Evolutionary conservation across 2,888 invertebrate species (phyloP).

Genomic region (Alcis repandata): DNA sequence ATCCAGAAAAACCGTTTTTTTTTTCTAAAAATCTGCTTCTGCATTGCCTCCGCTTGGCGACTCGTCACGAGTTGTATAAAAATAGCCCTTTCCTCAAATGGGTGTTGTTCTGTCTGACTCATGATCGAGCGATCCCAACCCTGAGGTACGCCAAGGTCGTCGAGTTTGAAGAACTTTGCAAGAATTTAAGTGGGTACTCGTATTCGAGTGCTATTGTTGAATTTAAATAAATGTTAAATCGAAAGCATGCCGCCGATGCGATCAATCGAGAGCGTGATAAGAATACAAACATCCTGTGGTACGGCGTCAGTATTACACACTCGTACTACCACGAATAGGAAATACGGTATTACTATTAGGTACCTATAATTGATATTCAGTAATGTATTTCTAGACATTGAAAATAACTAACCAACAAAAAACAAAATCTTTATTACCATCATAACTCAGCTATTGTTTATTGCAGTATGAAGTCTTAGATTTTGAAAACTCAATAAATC

Average conservation of each 20-base stretch:
- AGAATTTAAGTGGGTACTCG: too few relatives aligned
- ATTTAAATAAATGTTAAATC: conserved; percentile 54
- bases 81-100: too few relatives aligned
- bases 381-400: neutral
- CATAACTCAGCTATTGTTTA: too few relatives aligned
- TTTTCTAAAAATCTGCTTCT: too few relatives aligned
- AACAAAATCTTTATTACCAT: too few relatives aligned
- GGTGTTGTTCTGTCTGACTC: conserved; percentile 7
- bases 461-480: too few relatives aligned
- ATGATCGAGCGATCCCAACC: neutral
- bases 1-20: too few relatives aligned
- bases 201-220: conserved; percentile 45
- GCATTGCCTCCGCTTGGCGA: too few relatives aligned
- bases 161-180: conserved; percentile 51
- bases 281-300: conserved; percentile 39
- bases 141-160: conserved; percentile 54
- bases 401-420: too few relatives aligned
- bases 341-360: neutral
- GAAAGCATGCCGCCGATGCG: conserved; percentile 43
- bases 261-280: conserved; percentile 47
- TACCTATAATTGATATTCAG: neutral
- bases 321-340: neutral
- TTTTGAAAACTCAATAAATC: too few relatives aligned
- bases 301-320: conserved; percentile 6
- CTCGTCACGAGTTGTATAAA: too few relatives aligned